phyloP scores from a whole-genome alignment of 2,888 invertebrate species.

The Mesoligia furuncula region DNA sequence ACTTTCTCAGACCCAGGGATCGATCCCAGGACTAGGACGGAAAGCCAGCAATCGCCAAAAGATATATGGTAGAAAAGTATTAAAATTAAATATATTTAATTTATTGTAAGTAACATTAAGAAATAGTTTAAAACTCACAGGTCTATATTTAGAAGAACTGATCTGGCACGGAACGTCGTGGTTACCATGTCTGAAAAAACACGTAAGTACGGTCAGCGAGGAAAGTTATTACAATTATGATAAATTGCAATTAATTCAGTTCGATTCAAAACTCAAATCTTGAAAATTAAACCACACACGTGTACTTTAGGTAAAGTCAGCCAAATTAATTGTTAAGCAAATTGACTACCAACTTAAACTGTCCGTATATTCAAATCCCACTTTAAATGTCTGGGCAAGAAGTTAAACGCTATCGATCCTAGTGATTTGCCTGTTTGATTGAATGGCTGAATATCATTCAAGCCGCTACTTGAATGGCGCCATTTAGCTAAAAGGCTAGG shows the following conservation, averaged over 20 bases:
- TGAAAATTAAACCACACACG: neutral
- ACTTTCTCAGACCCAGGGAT: too few relatives aligned
- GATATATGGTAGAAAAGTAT: neutral
- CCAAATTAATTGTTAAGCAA: too few relatives aligned
- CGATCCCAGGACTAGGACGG: neutral
- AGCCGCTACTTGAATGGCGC: too few relatives aligned
- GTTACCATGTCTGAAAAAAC: conserved; percentile 52
- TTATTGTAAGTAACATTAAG: neutral
- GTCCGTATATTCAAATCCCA: too few relatives aligned
- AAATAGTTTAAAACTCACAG: conserved; percentile 73
- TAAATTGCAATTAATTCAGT: neutral
- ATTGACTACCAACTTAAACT: too few relatives aligned
- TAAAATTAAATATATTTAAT: neutral
- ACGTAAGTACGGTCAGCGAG: neutral
- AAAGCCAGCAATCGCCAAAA: neutral
- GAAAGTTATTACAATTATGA: neutral
- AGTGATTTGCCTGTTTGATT: too few relatives aligned
- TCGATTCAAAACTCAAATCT: conserved; percentile 5
- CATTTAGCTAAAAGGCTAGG: too few relatives aligned
- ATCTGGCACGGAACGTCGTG: conserved; percentile 78
- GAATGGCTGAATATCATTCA: too few relatives aligned
- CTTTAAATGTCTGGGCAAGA: too few relatives aligned
- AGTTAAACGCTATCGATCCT: too few relatives aligned
- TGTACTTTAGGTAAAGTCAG: neutral
- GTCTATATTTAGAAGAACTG: conserved; percentile 81